phyloP scores from a whole-genome alignment of 1,140 invertebrate genomes.

The Drosophila watanabei region DNA sequence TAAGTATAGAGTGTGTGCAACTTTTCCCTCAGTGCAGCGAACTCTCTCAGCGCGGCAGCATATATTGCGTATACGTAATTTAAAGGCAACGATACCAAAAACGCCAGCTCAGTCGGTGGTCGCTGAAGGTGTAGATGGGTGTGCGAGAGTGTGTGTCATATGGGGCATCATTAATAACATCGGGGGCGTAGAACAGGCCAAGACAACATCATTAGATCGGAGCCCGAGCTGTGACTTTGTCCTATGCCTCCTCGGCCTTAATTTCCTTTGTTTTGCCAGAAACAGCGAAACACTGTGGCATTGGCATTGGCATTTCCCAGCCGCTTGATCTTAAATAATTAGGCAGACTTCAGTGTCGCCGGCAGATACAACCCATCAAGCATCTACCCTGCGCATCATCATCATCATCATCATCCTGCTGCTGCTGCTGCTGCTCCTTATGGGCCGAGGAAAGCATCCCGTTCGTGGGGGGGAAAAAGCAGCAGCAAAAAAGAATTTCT shows the following conservation, averaged over 20 bases:
- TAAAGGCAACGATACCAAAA: constrained; percentile 67
- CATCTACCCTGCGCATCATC: constrained; percentile 14
- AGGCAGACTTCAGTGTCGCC: constrained; percentile 74
- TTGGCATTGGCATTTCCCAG: constrained; percentile 57
- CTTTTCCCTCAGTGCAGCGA: constrained; percentile 27
- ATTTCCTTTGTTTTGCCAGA: constrained; percentile 76
- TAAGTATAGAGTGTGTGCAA: not conserved
- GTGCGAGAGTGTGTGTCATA: constrained; percentile 51
- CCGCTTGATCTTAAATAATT: constrained; percentile 79
- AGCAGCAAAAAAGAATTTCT: constrained; percentile 66
- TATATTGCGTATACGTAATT: constrained; percentile 77
- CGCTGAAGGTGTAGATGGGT: constrained; percentile 19
- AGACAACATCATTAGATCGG: constrained; percentile 76
- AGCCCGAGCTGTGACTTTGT: constrained; percentile 31
- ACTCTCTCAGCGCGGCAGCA: constrained; percentile 48
- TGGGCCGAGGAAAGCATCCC: not conserved
- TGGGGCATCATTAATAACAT: constrained; percentile 79
- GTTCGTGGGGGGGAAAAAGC: constrained; percentile 2
- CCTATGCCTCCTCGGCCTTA: constrained; percentile 45
- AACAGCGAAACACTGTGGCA: constrained; percentile 9
- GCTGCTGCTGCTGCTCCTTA: not conserved
- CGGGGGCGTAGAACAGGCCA: constrained; percentile 37
- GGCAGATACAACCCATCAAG: constrained; percentile 51
- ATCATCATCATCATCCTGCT: constrained; percentile 4
- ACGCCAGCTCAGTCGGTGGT: constrained; percentile 14